Base-by-base conservation (phyloP, 1,140 invertebrate species). In the Polypedilum pembai region DNA sequence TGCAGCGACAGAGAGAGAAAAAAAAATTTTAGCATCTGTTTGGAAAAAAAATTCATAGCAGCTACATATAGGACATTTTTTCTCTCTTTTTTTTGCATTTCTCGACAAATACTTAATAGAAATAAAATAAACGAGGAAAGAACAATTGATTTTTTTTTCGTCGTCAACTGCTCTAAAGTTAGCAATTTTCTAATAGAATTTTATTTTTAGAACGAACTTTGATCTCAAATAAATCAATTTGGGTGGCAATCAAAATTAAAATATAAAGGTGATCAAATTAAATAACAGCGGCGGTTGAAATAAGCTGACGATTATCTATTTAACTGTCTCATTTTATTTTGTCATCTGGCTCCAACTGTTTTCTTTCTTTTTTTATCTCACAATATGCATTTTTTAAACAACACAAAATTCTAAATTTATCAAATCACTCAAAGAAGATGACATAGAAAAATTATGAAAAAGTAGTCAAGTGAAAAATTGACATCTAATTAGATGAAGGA, bases 401-500 rank as follows among this genome's bases (percentile, higher is more conserved):
- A 56, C n/a, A n/a, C n/a, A 56, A 56, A 12, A 4, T 56, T 12
- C 45, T 15, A n/a, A 12, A 56, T n/a, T 56, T 56, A 56, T n/a
- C 12, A 56, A 56, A 56, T 56, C n/a, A 56, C n/a, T 56, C 45
- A 56, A 56, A 56, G n/a, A 15, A 56, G 45, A 56, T 56, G 24
- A 33, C 24, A 33, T 1, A 33, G 24, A 33, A 56, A 56, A 56
- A 56, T n/a, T 56, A n/a, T 56, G 45, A 15, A 56, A 56, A 56
- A 45, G 12, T n/a, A 56, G 45, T 12, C 8, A 56, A 56, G n/a
- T 56, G 45, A 56, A 12, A 33, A 56, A 56, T 56, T 56, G 45
- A 56, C 45, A 56, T 56, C 45, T 56, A 56, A 56, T 56, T 56
- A 56, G 45, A 56, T n/a, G 45, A 56, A 56, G 41, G n/a, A 56